Evolutionary conservation across 1,140 invertebrate species (phyloP), one percentile per base, ranked within the genome.

Genomic region (Catajapyx aquilonaris): DNA sequence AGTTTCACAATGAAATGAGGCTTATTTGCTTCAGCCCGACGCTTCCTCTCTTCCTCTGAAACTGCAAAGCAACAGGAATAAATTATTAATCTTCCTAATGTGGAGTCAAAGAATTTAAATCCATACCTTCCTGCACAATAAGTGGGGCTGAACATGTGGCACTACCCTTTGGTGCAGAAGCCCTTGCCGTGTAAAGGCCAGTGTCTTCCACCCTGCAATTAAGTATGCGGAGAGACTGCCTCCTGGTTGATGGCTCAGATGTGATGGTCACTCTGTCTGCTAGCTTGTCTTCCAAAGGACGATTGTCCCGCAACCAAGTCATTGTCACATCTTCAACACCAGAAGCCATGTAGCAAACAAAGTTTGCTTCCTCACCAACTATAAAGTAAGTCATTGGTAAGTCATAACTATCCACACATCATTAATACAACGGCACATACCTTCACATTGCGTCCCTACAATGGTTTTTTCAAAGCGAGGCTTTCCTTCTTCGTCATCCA

Each of bases 271-370:
- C 69, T 5, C 81, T 61, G 46, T 85, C 79, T 13, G 78, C 73
- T 28, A 83, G 56, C 39, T 63, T 67, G 46, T 81, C 79, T 22
- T 76, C 71, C 38, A 93, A 47, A 0, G 75, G 74, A 55, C 77
- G 73, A 53, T 88, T 90, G 54, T 88, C 80, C 53, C 87, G 90
- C 35, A 90, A 55, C 87, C 87, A 95, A 23, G 73, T 76, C 34
- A 93, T 68, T 18, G 62, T 59, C 2, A 60, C 53, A 2, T 60
- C 49, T 49, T 67, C 60, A 43, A 43, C 17, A 41, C 70, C 60
- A 35, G 62, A 53, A 22, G 64, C 58, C 28, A 88, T 65, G 42
- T 74, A 66, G 50, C 84, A 84, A 54, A 83, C 80, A 53, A 95
- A 88, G 34, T 64, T 57, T 10, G 80, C 81, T 44, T 69, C 76